Evolutionary conservation across 2,113 vertebrate species (phyloP).

Genomic region (Neolamprologus tretocephalus): DNA sequence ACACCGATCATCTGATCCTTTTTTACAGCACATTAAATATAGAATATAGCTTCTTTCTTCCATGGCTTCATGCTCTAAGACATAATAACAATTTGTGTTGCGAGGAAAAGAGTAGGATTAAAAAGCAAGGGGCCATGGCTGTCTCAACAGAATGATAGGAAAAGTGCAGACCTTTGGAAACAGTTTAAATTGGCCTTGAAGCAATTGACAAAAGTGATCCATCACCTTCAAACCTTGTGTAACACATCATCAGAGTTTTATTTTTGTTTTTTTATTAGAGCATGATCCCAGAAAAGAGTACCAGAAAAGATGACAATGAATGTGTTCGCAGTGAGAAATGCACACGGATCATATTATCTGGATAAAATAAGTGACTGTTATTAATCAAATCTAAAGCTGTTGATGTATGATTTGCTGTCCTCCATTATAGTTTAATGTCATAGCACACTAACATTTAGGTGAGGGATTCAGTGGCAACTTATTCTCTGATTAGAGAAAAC

Average conservation of each 20-base stretch:
- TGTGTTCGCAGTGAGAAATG: neutral
- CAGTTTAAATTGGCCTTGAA: neutral
- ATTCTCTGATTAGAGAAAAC: neutral
- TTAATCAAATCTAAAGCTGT: neutral
- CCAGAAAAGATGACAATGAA: neutral
- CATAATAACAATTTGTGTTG: conserved; percentile 22
- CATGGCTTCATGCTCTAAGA: conserved; percentile 7
- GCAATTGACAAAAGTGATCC: neutral
- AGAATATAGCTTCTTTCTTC: conserved; percentile 26
- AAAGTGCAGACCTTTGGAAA: neutral
- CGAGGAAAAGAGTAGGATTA: neutral
- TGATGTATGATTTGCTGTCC: neutral
- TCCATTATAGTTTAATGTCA: neutral
- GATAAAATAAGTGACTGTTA: neutral
- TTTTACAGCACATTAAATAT: conserved; percentile 47
- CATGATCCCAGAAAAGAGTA: neutral
- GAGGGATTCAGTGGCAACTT: neutral
- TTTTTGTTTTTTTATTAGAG: neutral
- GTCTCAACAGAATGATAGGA: neutral
- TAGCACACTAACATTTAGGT: neutral
- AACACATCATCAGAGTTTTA: neutral
- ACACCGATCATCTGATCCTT: conserved; percentile 51
- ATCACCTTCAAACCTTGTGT: neutral
- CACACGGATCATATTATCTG: neutral
- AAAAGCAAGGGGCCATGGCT: neutral